Percentiles rank a stretch among this genome's conserved stretches.
phyloP scores from a whole-genome alignment of 2,797 vertebrate genomes.

The Etheostoma nigrum region DNA sequence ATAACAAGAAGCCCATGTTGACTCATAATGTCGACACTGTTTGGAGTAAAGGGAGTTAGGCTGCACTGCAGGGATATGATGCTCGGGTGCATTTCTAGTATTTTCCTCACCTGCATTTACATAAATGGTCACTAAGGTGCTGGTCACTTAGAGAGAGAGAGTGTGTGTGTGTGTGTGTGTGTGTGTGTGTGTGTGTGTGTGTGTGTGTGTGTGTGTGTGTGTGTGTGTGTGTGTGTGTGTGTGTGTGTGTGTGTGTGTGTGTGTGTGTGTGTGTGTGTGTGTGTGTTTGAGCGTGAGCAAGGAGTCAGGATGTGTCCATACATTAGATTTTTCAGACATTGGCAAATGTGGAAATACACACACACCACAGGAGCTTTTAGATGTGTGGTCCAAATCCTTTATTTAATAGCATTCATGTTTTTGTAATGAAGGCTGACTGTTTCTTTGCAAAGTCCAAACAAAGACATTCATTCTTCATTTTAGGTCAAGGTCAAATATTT shows the following conservation, averaged over 20 bases:
- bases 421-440: constrained; percentile 26
- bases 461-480: constrained; percentile 7
- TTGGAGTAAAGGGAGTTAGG: constrained; percentile 50
- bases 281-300: neutral
- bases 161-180: no score
- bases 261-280: no score
- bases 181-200: no score
- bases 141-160: neutral
- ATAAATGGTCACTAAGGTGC: constrained; percentile 41
- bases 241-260: no score
- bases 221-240: no score
- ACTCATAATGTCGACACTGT: constrained; percentile 60
- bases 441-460: constrained; percentile 14
- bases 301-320: neutral
- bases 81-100: constrained; percentile 31
- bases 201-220: neutral
- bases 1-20: constrained; percentile 58
- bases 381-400: constrained; percentile 17
- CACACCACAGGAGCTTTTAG: neutral
- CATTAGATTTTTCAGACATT: constrained; percentile 20
- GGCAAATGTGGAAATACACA: neutral
- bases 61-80: constrained; percentile 26
- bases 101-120: constrained; percentile 25
- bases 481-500: constrained; percentile 46
- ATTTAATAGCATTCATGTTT: constrained; percentile 27